Percentiles rank a stretch among this genome's conserved stretches.
phyloP scores from a whole-genome alignment of 2,113 vertebrate genomes.

The Syrrhaptes paradoxus region DNA sequence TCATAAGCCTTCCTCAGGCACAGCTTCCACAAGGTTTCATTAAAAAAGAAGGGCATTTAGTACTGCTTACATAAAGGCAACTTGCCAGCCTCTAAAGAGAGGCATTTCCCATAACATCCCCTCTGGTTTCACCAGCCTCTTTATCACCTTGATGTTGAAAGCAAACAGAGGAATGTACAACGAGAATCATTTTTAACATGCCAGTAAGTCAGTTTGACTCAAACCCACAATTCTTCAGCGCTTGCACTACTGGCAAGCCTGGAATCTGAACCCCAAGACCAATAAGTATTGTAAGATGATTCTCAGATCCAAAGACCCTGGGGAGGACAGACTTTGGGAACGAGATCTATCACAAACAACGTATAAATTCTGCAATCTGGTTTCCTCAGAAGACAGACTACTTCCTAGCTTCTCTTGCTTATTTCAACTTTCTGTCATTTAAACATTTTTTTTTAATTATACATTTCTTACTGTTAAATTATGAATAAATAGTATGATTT shows the following conservation, averaged over 20 bases:
- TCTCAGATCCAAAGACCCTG: not conserved
- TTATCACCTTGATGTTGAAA: slow-evolving; percentile 5
- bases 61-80: not conserved
- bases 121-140: not conserved
- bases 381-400: not conserved
- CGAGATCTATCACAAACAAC: not conserved
- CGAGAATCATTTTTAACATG: not conserved
- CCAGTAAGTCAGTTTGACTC: not conserved
- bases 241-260: not conserved
- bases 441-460: not conserved
- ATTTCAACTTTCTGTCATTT: not conserved
- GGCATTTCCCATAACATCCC: not conserved
- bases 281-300: not conserved
- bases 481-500: not conserved
- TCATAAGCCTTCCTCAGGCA: not conserved
- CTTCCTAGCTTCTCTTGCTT: not conserved
- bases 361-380: not conserved
- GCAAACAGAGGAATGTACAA: not conserved
- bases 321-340: not conserved
- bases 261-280: not conserved
- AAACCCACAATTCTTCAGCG: not conserved
- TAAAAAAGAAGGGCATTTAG: not conserved
- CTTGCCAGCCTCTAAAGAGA: not conserved
- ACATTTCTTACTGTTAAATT: not conserved
- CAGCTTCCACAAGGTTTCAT: not conserved